These are phyloP conservation scores for Allobates femoralis DNA, from an alignment of 2,797 vertebrate species.

Conservation along the genomic window DNA sequence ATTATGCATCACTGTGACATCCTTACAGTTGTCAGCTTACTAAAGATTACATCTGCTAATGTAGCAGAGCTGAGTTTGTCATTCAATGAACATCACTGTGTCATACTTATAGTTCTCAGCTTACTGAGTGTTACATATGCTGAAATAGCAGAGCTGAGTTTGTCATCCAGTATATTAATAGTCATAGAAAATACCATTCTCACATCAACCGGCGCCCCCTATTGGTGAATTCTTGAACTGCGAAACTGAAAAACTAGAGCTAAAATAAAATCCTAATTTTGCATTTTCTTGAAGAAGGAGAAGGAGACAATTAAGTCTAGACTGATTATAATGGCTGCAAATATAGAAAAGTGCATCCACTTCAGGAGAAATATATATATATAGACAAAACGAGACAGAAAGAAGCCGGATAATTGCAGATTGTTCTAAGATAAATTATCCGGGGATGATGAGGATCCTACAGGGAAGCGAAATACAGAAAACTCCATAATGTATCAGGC, in stretches of 20 bases:
- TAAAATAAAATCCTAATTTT: slow-evolving; percentile 4
- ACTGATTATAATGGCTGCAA: background rate
- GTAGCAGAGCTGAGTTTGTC: no score
- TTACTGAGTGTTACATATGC: background rate
- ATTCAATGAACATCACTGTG: no score
- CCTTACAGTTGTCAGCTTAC: no score
- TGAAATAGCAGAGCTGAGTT: background rate
- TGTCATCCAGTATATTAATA: background rate
- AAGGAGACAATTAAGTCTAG: slow-evolving; percentile 6
- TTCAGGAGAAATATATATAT: background rate
- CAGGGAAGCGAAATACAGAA: no score
- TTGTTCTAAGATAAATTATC: background rate
- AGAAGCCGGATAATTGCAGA: background rate
- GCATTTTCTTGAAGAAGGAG: background rate
- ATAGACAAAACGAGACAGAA: background rate
- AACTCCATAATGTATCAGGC: no score
- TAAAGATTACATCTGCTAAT: no score
- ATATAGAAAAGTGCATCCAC: background rate
- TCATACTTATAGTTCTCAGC: no score
- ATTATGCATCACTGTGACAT: no score
- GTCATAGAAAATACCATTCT: background rate
- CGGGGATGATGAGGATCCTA: background rate
- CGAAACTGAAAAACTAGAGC: background rate
- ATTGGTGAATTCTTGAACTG: background rate
- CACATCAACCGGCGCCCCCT: background rate